phyloP scores from a whole-genome alignment of 2,113 vertebrate genomes.

The Centropus unirufus region DNA sequence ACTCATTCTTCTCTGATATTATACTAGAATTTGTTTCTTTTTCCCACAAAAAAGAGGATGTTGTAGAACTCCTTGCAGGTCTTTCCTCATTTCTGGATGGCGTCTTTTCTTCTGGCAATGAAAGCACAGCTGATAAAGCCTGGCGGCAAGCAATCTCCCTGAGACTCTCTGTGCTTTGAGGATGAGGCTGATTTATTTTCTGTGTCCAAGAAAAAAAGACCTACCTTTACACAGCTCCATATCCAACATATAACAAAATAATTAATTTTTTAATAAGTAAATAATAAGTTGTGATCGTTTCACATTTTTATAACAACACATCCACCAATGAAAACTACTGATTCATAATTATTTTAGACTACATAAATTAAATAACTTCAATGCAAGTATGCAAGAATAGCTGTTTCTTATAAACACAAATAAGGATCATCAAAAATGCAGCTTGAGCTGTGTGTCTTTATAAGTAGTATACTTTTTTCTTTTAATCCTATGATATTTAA shows the following conservation, averaged over 20 bases:
- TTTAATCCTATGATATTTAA: neutral
- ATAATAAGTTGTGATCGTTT: neutral
- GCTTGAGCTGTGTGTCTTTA: neutral
- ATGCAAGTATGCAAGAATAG: neutral
- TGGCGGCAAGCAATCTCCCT: slow-evolving; percentile 89
- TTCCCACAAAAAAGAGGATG: slow-evolving; percentile 72
- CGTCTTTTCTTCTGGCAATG: slow-evolving; percentile 87
- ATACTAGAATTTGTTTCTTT: slow-evolving; percentile 72
- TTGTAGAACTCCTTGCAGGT: slow-evolving; percentile 74
- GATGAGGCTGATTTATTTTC: slow-evolving; percentile 76
- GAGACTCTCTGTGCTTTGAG: slow-evolving; percentile 75
- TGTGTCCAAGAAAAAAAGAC: slow-evolving; percentile 42
- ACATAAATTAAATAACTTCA: neutral
- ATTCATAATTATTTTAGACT: neutral
- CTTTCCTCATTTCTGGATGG: slow-evolving; percentile 78
- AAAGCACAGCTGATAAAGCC: slow-evolving; percentile 89
- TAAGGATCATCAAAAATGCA: neutral
- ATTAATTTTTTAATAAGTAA: neutral
- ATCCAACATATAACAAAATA: neutral
- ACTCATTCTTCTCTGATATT: slow-evolving; percentile 1
- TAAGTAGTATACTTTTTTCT: neutral
- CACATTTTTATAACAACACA: neutral
- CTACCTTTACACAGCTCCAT: neutral
- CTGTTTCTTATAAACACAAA: neutral
- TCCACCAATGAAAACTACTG: neutral